Evolutionary conservation across 2,797 vertebrate genomes (phyloP).

Genomic region (Falco columbarius): DNA sequence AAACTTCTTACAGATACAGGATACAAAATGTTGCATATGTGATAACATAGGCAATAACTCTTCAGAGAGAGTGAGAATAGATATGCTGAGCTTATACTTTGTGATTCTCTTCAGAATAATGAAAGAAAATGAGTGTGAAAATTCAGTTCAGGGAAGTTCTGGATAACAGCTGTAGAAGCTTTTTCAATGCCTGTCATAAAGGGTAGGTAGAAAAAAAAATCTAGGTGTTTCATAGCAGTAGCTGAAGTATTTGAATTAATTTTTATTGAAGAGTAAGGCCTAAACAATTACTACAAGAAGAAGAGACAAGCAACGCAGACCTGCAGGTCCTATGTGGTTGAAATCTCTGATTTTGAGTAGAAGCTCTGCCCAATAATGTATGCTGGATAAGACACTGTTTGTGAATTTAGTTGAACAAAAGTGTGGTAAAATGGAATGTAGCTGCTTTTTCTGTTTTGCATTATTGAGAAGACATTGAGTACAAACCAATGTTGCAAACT

Average conservation of each 20-base stretch:
- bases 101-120: background rate
- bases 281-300: background rate
- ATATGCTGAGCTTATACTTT: background rate
- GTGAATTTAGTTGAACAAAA: background rate
- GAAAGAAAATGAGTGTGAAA: background rate
- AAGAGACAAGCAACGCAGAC: background rate
- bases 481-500: background rate
- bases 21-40: background rate
- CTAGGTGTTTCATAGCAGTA: background rate
- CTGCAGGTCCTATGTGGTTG: background rate
- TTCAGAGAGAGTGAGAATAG: background rate
- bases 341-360: background rate
- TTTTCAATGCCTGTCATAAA: background rate
- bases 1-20: background rate
- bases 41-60: background rate
- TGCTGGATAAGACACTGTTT: background rate
- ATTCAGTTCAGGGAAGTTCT: background rate
- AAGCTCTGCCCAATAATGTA: background rate
- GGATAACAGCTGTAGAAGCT: background rate
- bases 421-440: background rate
- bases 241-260: background rate
- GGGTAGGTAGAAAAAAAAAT: background rate
- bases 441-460: background rate
- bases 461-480: background rate
- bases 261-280: background rate